A percentile compares a stretch with the other conserved stretches of the same genome.
Evolutionary conservation across 2,113 vertebrate genomes (phyloP).

Genomic region (Lepidothrix coronata): DNA sequence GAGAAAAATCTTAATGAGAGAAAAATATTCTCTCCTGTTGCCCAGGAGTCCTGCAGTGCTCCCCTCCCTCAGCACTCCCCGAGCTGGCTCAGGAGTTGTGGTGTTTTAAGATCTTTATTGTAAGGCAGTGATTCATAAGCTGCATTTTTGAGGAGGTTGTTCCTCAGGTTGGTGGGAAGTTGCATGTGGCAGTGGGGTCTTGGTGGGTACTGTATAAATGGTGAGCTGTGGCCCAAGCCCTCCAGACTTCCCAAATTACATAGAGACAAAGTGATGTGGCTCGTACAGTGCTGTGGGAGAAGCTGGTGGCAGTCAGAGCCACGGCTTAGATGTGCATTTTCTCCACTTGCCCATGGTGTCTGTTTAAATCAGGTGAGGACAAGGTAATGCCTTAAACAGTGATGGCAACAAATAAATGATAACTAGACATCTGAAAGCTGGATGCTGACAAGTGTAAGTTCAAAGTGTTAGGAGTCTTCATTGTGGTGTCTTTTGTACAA

Average conservation of each 20-base stretch:
- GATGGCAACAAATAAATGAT: not conserved
- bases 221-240: not conserved
- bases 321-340: rapidly evolving
- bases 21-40: not conserved
- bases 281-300: not conserved
- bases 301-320: not conserved
- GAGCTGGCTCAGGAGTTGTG: not conserved
- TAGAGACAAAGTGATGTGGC: not conserved
- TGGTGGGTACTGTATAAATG: not conserved
- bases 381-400: not conserved
- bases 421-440: not conserved
- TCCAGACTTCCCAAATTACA: not conserved
- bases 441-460: rapidly evolving
- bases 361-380: not conserved
- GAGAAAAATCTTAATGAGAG: not conserved
- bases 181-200: rapidly evolving
- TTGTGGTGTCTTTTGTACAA: not conserved
- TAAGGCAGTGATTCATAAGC: not conserved
- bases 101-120: not conserved
- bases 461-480: too few species aligned
- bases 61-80: not conserved
- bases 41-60: not conserved
- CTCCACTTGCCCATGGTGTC: not conserved
- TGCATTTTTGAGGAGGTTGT: not conserved
- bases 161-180: not conserved